Evolutionary conservation across 2,797 vertebrate genomes (phyloP).

Genomic region (Microchirus variegatus): DNA sequence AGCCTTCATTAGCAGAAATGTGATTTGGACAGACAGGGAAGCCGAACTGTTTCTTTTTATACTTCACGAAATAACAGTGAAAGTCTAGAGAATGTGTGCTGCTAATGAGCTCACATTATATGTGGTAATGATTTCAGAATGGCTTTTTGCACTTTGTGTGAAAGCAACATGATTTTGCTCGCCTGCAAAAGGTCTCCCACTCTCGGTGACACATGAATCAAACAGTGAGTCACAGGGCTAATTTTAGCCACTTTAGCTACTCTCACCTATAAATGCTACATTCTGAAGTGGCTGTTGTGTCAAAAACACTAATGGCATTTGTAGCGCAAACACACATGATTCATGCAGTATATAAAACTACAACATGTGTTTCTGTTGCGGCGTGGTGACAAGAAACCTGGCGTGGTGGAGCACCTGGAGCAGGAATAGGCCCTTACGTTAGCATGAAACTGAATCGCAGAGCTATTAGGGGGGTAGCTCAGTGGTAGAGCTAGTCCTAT

Average conservation of each 20-base stretch:
- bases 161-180: constrained; percentile 2
- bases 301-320: not conserved
- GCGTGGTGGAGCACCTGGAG: no score
- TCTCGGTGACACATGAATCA: constrained; percentile 22
- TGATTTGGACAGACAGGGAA: not conserved
- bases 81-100: constrained; percentile 12
- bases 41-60: constrained; percentile 1
- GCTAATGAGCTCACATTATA: constrained; percentile 17
- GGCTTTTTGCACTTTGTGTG: constrained; percentile 6
- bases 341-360: no score
- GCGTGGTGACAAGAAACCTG: no score
- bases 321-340: no score
- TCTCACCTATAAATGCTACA: constrained; percentile 26
- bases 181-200: not conserved
- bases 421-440: no score
- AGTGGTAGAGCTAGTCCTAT: no score
- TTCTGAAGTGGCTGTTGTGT: constrained; percentile 24
- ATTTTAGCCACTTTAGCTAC: constrained; percentile 37
- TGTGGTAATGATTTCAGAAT: constrained; percentile 25
- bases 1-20: constrained; percentile 3
- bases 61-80: constrained; percentile 9
- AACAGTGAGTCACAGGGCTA: constrained; percentile 39
- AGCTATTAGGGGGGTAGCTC: no score
- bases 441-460: no score
- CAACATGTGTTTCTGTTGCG: no score